A percentile compares a stretch with the other conserved stretches of the same genome.
These are phyloP conservation scores for Muscicapa striata DNA, from an alignment of 2,797 vertebrate species.

Conservation along the genomic window DNA sequence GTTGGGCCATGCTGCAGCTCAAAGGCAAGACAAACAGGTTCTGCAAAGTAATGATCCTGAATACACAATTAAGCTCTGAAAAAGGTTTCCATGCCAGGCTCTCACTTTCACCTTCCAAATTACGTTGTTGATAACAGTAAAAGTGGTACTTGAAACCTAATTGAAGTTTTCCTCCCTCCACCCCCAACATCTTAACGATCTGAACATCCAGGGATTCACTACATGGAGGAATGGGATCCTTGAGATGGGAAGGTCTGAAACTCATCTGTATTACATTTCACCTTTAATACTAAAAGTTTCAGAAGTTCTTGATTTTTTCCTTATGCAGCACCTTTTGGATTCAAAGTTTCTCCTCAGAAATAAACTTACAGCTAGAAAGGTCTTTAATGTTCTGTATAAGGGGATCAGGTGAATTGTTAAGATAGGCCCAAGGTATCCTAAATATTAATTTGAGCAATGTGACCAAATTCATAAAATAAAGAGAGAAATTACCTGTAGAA, in stretches of 20 bases:
- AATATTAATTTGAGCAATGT: background rate
- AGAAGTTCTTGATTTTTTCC: background rate
- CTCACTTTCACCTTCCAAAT: background rate
- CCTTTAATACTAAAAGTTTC: background rate
- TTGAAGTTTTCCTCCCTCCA: background rate
- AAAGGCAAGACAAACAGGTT: slow-evolving; percentile 12
- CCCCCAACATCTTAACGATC: background rate
- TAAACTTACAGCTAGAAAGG: background rate
- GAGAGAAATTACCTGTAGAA: background rate
- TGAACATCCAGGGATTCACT: background rate
- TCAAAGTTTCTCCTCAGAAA: background rate
- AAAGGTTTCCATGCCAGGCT: background rate
- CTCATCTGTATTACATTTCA: background rate
- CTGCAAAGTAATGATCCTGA: background rate
- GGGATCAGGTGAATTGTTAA: background rate
- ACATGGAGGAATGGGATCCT: background rate
- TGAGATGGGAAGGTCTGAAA: background rate
- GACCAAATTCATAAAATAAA: background rate
- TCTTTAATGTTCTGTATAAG: background rate
- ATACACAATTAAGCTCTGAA: background rate
- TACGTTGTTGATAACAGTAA: background rate
- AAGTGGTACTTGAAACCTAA: background rate
- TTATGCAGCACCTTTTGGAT: background rate
- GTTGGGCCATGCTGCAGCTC: background rate
- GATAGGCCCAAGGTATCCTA: background rate